phyloP scores from a whole-genome alignment of 53 echinoderm and acorn worm species.

The Zoroaster sp. region DNA sequence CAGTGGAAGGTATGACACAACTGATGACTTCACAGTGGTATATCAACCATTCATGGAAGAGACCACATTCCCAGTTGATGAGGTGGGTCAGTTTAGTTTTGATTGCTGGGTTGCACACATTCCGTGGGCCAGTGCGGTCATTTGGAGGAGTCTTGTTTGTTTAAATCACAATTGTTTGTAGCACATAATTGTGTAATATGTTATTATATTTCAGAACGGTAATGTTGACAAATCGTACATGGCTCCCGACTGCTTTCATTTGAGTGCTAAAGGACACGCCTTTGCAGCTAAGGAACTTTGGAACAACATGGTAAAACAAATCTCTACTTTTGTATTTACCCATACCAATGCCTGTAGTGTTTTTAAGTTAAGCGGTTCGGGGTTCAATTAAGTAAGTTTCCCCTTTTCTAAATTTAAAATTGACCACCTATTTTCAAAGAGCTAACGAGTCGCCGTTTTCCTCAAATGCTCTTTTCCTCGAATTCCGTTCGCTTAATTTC shows the following conservation, averaged over 20 bases:
- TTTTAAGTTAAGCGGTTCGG: too few species aligned
- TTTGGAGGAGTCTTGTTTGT: not conserved
- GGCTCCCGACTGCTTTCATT: slow-evolving; percentile 70
- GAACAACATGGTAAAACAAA: slow-evolving; percentile 80
- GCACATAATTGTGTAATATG: not conserved
- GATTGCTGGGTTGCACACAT: too few species aligned
- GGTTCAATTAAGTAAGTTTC: too few species aligned
- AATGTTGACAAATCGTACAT: slow-evolving; percentile 37
- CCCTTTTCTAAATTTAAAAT: too few species aligned
- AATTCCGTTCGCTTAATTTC: too few species aligned
- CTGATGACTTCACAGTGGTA: slow-evolving; percentile 87
- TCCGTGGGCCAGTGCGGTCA: too few species aligned
- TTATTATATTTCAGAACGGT: slow-evolving; percentile 27
- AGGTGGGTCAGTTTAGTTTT: too few species aligned
- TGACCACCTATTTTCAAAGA: too few species aligned
- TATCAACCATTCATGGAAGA: slow-evolving; percentile 81
- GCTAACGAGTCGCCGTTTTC: too few species aligned
- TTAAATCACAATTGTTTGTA: not conserved
- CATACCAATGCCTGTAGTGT: too few species aligned
- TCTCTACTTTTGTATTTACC: too few species aligned
- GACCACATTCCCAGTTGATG: slow-evolving; percentile 56
- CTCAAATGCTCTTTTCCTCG: too few species aligned
- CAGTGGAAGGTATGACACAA: slow-evolving; percentile 74
- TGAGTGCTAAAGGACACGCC: slow-evolving; percentile 66
- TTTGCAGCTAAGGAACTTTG: slow-evolving; percentile 51